Percentiles rank a stretch among this genome's conserved stretches.
Conservation (phyloP, 2,888 invertebrate genomes). For the Hirtodrosophila confusa region DNA sequence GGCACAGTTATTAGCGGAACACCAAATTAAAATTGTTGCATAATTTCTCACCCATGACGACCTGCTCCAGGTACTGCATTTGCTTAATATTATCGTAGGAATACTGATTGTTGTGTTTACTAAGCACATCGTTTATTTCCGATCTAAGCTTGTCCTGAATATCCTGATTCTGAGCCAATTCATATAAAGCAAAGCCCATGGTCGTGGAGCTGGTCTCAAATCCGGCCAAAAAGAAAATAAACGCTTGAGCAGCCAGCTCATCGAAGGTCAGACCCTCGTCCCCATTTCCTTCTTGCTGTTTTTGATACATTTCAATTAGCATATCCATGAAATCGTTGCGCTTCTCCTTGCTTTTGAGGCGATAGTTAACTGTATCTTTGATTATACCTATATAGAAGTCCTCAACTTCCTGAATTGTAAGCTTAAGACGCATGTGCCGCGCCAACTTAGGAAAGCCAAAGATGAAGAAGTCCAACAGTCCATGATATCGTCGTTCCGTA, state of each 20-base stretch:
- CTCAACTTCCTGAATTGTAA: constrained; percentile 55
- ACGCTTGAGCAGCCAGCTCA: constrained; percentile 85
- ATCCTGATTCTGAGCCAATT: constrained; percentile 85
- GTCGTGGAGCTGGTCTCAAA: constrained; percentile 85
- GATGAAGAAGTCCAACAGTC: constrained; percentile 49
- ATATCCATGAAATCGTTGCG: constrained; percentile 85
- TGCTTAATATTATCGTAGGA: constrained; percentile 77
- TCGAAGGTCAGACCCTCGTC: constrained; percentile 78
- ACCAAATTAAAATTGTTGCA: neutral
- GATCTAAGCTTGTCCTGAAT: constrained; percentile 83
- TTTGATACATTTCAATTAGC: constrained; percentile 82
- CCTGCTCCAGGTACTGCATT: constrained; percentile 79
- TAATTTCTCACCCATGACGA: constrained; percentile 74
- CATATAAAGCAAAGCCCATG: constrained; percentile 84
- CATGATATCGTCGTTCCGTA: constrained; percentile 57
- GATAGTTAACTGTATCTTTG: constrained; percentile 78
- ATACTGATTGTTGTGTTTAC: constrained; percentile 61
- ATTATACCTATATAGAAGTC: constrained; percentile 79
- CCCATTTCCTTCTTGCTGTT: constrained; percentile 72
- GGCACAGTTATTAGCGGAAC: neutral
- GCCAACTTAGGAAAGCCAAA: constrained; percentile 60
- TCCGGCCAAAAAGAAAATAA: constrained; percentile 85
- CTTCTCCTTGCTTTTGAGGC: constrained; percentile 76
- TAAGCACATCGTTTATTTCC: constrained; percentile 82
- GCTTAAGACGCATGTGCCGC: constrained; percentile 52